Evolutionary conservation across 1,140 invertebrate species (phyloP).

Genomic region (Delia radicum): DNA sequence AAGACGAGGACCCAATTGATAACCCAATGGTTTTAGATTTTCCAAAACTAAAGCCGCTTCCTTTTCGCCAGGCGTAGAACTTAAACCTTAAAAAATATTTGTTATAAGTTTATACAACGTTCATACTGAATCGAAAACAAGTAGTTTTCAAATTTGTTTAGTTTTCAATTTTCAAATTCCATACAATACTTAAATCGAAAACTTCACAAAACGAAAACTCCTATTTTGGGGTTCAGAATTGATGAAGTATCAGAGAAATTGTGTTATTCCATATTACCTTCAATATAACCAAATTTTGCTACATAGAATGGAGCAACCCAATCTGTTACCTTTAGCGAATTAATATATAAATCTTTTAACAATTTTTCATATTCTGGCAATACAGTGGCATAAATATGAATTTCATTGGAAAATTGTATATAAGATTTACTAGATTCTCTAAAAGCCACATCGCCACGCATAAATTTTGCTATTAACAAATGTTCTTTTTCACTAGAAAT

Average conservation of each 20-base stretch:
- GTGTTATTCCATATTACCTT: too few relatives aligned
- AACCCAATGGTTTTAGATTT: conserved; percentile 42
- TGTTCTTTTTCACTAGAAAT: conserved; percentile 28
- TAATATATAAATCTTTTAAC: conserved; percentile 26
- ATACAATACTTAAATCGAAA: too few relatives aligned
- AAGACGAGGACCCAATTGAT: conserved; percentile 39
- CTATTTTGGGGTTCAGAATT: background rate
- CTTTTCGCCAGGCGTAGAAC: conserved; percentile 7
- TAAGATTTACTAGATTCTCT: conserved; percentile 44
- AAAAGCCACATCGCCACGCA: conserved; percentile 46
- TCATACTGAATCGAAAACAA: background rate
- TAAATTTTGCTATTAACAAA: conserved; percentile 46
- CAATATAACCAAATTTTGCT: conserved; percentile 40
- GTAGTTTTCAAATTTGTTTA: background rate
- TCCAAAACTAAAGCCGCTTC: conserved; percentile 48
- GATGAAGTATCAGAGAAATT: too few relatives aligned
- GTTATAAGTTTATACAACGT: background rate
- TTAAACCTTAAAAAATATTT: conserved; percentile 29
- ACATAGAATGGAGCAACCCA: conserved; percentile 39
- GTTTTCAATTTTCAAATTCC: too few relatives aligned
- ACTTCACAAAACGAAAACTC: too few relatives aligned
- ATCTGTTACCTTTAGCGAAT: conserved; percentile 19
- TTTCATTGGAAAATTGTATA: conserved; percentile 48
- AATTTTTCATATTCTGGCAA: conserved; percentile 45
- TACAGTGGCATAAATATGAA: conserved; percentile 41